Percentiles rank a stretch among this genome's conserved stretches.
phyloP scores from a whole-genome alignment of 2,888 invertebrate genomes.

The Drosophila phalerata region DNA sequence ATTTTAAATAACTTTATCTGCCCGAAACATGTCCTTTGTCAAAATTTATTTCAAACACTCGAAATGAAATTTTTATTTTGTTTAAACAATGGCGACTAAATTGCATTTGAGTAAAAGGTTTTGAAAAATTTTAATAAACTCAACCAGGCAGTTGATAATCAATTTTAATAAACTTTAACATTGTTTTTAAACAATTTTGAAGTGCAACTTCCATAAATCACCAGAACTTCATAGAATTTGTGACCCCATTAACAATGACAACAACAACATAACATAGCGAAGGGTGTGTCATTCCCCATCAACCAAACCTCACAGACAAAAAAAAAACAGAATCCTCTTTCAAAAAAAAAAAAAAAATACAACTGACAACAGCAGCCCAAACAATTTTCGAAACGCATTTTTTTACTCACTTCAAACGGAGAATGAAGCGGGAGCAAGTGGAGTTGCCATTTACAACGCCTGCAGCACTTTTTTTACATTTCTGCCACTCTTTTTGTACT shows the following conservation, averaged over 20 bases:
- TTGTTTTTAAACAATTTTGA: conserved; percentile 32
- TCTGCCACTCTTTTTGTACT: conserved; percentile 24
- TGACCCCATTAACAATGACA: conserved; percentile 70
- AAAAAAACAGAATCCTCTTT: not conserved
- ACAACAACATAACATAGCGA: conserved; percentile 11
- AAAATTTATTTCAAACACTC: conserved; percentile 30
- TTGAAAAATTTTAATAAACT: conserved; percentile 45
- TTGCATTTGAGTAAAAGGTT: conserved; percentile 31
- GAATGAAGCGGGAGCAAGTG: conserved; percentile 44
- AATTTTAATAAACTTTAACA: conserved; percentile 57
- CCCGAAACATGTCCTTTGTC: conserved; percentile 36
- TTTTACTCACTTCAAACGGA: conserved; percentile 66
- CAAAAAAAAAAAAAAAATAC: not conserved
- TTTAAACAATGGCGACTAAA: conserved; percentile 26
- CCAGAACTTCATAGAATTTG: conserved; percentile 26
- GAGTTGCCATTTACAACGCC: conserved; percentile 45
- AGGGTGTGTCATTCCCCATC: conserved; percentile 27
- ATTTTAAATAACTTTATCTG: conserved; percentile 30
- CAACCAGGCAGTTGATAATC: conserved; percentile 42
- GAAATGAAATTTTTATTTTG: conserved; percentile 45
- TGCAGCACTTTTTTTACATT: conserved; percentile 25
- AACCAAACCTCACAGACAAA: conserved; percentile 10
- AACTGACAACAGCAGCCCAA: conserved; percentile 62
- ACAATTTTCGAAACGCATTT: conserved; percentile 59
- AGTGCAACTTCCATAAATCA: conserved; percentile 61